Conservation (phyloP, 2,113 vertebrate genomes). For the Ophthalmolycus amberensis region DNA sequence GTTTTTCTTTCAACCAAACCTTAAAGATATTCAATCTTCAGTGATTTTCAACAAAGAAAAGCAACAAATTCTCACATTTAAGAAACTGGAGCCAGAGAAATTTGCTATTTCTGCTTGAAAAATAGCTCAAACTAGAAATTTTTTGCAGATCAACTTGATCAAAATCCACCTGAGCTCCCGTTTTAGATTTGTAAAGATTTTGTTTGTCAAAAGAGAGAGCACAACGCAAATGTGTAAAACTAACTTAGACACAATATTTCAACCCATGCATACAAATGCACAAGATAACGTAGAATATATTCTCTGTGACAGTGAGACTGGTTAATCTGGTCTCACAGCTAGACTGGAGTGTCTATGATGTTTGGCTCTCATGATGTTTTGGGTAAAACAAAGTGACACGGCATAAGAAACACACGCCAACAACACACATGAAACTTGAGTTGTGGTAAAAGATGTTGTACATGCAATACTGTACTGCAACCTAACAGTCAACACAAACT, state of each 20-base stretch:
- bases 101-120: background rate
- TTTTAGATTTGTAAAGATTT: background rate
- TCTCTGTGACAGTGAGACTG: conserved; percentile 12
- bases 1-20: background rate
- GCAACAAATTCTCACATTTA: background rate
- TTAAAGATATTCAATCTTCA: background rate
- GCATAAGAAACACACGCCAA: background rate
- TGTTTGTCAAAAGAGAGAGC: background rate
- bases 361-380: conserved; percentile 68
- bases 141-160: background rate
- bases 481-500: background rate
- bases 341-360: background rate
- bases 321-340: conserved; percentile 35
- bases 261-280: background rate
- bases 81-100: background rate
- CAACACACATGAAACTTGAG: background rate
- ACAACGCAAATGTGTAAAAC: background rate
- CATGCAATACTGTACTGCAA: background rate
- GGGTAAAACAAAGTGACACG: conserved; percentile 65
- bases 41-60: background rate
- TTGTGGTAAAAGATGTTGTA: background rate
- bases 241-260: background rate
- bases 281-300: background rate
- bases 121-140: background rate
- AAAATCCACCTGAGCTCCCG: background rate